Conservation (phyloP, 1,140 invertebrate genomes). For the Solenopsis fugax region DNA sequence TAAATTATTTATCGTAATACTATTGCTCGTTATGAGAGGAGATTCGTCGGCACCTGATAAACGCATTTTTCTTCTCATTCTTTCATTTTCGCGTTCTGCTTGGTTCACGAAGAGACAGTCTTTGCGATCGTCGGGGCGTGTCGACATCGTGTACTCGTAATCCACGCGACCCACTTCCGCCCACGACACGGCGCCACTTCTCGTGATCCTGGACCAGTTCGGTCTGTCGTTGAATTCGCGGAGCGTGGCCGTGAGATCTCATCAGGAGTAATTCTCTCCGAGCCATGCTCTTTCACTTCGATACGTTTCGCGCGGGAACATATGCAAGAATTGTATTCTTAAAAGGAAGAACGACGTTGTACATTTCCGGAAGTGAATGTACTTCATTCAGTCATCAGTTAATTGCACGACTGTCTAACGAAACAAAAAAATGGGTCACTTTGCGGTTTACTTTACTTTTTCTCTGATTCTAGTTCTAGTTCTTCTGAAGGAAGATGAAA, state of each 20-base stretch:
- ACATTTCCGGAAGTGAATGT: constrained; percentile 1
- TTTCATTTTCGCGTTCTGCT: constrained; percentile 13
- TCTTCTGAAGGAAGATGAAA: constrained; percentile 2
- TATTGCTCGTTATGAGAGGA: neutral
- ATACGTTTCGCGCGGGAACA: constrained; percentile 33
- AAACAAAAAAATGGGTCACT: constrained; percentile 24
- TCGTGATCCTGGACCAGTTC: constrained; percentile 67
- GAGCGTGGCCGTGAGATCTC: constrained; percentile 48
- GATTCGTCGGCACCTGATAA: constrained; percentile 7
- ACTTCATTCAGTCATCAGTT: constrained; percentile 11
- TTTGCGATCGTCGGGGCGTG: constrained; percentile 72
- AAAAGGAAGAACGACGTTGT: neutral
- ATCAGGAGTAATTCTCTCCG: constrained; percentile 32
- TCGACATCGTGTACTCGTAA: constrained; percentile 75
- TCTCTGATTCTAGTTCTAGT: neutral
- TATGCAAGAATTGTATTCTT: constrained; percentile 1
- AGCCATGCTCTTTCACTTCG: constrained; percentile 47
- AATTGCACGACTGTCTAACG: constrained; percentile 17
- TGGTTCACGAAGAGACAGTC: constrained; percentile 73
- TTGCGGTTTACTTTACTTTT: constrained; percentile 25
- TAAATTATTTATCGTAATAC: constrained; percentile 2
- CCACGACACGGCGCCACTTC: constrained; percentile 73
- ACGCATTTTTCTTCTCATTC: neutral
- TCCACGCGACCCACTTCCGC: constrained; percentile 79
- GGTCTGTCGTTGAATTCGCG: constrained; percentile 55